A percentile compares a stretch with the other conserved stretches of the same genome.
Conservation (phyloP, 2,888 invertebrate species). For the Hartigia nigra region DNA sequence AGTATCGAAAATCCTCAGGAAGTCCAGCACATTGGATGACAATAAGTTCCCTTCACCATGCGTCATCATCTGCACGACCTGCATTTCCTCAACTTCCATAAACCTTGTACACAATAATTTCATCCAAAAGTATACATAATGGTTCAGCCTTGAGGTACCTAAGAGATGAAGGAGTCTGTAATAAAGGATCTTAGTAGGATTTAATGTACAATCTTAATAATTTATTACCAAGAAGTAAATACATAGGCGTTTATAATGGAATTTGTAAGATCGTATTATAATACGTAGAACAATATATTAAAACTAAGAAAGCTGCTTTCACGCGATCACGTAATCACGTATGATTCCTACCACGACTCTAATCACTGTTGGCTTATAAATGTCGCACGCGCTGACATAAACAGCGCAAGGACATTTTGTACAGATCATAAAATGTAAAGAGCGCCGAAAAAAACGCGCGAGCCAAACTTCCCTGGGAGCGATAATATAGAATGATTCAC, state of each 20-base stretch:
- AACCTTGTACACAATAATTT: neutral
- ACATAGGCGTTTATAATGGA: constrained; percentile 38
- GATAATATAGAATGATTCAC: neutral
- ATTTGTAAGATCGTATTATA: constrained; percentile 13
- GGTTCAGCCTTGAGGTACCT: neutral
- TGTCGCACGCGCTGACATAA: neutral
- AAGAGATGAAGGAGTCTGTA: neutral
- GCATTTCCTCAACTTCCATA: neutral
- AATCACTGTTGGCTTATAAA: neutral
- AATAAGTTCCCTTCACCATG: neutral
- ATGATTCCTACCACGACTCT: neutral
- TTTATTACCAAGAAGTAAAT: constrained; percentile 49
- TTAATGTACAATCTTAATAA: constrained; percentile 49
- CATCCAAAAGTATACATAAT: neutral
- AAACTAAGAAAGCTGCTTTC: constrained; percentile 8
- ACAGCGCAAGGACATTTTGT: neutral
- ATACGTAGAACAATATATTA: constrained; percentile 1
- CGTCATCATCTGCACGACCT: neutral
- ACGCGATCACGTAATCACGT: neutral
- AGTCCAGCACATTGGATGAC: neutral
- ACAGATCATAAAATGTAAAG: neutral
- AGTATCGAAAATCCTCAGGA: neutral
- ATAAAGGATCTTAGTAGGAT: neutral
- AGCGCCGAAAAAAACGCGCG: neutral
- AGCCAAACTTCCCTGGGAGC: neutral